Percentiles rank a stretch among this genome's conserved stretches.
Evolutionary conservation across 2,113 vertebrate species (phyloP).

Genomic region (Malurus alboscapulatus): DNA sequence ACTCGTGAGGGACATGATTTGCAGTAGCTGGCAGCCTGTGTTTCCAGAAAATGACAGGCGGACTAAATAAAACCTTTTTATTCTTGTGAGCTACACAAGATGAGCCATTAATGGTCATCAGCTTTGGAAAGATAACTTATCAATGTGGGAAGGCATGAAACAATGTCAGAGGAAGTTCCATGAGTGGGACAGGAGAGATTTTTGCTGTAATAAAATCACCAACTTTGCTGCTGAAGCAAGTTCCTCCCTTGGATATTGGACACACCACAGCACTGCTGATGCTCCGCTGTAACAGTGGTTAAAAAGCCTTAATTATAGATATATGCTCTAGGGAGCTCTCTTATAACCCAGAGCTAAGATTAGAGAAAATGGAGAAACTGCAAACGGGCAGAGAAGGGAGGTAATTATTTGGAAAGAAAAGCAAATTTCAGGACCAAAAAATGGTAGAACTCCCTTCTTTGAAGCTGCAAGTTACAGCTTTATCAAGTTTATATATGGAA

Average conservation of each 20-base stretch:
- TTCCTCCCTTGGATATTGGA: neutral
- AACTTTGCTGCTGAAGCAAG: neutral
- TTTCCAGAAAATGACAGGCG: neutral
- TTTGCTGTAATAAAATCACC: neutral
- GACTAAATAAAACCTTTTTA: neutral
- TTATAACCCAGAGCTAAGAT: constrained; percentile 49
- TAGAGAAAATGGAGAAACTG: constrained; percentile 23
- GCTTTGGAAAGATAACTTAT: neutral
- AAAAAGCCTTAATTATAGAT: constrained; percentile 49
- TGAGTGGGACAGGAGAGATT: neutral
- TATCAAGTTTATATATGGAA: neutral
- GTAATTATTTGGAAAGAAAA: constrained; percentile 44
- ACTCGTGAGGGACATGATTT: neutral
- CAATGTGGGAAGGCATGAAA: neutral
- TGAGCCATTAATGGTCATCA: neutral
- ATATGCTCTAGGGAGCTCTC: constrained; percentile 23
- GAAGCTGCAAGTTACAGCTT: neutral
- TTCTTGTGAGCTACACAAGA: neutral
- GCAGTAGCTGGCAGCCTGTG: neutral
- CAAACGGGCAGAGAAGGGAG: neutral
- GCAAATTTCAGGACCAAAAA: neutral
- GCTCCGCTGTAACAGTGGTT: neutral
- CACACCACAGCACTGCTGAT: neutral
- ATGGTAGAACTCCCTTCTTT: neutral
- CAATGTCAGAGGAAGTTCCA: neutral